These are phyloP conservation scores for Tychaedon coryphoeus DNA, from an alignment of 2,113 vertebrate species.

Conservation along the genomic window DNA sequence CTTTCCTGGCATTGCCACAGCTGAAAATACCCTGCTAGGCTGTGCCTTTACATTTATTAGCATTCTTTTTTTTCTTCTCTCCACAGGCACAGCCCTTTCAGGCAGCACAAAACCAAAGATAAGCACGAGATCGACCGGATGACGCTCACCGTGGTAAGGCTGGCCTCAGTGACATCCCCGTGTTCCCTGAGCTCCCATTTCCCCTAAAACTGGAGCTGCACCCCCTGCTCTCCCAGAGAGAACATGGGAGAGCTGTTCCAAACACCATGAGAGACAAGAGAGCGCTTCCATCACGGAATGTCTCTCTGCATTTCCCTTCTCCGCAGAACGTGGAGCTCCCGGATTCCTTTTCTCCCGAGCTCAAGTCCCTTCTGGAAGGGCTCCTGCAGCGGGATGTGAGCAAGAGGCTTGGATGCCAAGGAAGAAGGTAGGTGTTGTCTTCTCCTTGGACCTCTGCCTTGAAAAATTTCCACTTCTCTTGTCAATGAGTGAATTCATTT, in stretches of 20 bases:
- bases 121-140: constrained; percentile 98
- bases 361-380: constrained; percentile 91
- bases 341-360: constrained; percentile 88
- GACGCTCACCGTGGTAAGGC: constrained; percentile 96
- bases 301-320: not conserved
- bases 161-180: not conserved
- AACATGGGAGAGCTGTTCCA: not conserved
- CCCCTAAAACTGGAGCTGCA: not conserved
- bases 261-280: not conserved
- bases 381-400: constrained; percentile 90
- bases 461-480: constrained; percentile 14
- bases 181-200: not conserved
- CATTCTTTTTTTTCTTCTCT: not conserved
- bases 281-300: fast-evolving
- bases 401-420: constrained; percentile 91
- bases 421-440: constrained; percentile 79
- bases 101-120: constrained; percentile 99
- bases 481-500: not conserved
- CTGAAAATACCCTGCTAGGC: not conserved
- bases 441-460: constrained; percentile 2
- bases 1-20: not conserved
- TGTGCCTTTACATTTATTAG: not conserved
- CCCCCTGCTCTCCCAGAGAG: not conserved
- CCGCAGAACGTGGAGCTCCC: constrained; percentile 92
- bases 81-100: constrained; percentile 94